Evolutionary conservation across 2,888 invertebrate genomes (phyloP).

Genomic region (Pegoplata infirma): DNA sequence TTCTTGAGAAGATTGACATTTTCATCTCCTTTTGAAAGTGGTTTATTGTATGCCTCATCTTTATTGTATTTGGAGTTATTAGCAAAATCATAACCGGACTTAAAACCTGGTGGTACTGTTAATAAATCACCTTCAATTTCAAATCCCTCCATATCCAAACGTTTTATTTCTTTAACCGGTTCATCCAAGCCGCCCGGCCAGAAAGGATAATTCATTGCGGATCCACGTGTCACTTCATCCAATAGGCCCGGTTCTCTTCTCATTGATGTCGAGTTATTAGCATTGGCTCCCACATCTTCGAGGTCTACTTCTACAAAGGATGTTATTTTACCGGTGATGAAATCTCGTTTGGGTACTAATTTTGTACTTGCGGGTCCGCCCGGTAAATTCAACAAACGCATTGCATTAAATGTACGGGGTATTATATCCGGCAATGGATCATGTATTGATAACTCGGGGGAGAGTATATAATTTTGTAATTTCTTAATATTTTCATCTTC

Average conservation of each 20-base stretch:
- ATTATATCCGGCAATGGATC: constrained; percentile 74
- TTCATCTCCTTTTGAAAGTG: constrained; percentile 44
- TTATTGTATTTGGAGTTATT: constrained; percentile 31
- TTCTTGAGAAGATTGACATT: constrained; percentile 74
- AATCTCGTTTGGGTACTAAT: constrained; percentile 81
- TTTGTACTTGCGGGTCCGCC: constrained; percentile 73
- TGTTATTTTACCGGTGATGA: constrained; percentile 86
- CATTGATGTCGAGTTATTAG: constrained; percentile 89
- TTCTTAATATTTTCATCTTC: constrained; percentile 62
- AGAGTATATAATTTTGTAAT: constrained; percentile 73
- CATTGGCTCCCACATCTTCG: constrained; percentile 82
- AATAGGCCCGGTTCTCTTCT: constrained; percentile 87
- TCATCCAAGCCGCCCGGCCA: constrained; percentile 90
- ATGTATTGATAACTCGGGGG: constrained; percentile 74
- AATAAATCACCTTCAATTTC: constrained; percentile 77
- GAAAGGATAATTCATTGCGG: constrained; percentile 89
- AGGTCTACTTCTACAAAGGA: constrained; percentile 83
- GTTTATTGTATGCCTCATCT: constrained; percentile 64
- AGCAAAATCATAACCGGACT: constrained; percentile 80
- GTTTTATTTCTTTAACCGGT: constrained; percentile 78
- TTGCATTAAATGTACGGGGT: constrained; percentile 70
- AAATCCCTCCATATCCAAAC: constrained; percentile 76
- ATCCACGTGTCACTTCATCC: constrained; percentile 84
- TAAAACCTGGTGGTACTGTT: constrained; percentile 84
- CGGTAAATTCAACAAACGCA: constrained; percentile 72